These are phyloP conservation scores for Butorides virescens DNA, from an alignment of 2,113 vertebrate species.

Conservation along the genomic window DNA sequence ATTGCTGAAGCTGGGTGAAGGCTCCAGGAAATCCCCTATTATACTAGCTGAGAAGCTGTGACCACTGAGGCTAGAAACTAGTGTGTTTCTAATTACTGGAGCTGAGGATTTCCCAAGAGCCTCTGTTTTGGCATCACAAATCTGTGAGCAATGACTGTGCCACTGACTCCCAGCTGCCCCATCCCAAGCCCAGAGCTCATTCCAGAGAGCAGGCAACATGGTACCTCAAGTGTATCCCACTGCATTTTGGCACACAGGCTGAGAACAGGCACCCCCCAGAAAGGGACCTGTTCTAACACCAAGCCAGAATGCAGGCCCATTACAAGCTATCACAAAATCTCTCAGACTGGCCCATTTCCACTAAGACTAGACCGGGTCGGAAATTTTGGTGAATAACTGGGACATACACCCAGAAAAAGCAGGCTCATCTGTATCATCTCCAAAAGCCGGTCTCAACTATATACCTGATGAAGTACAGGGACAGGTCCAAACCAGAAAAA, in stretches of 20 bases:
- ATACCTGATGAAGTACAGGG: neutral
- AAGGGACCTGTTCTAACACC: neutral
- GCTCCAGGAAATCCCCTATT: neutral
- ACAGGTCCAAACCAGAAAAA: neutral
- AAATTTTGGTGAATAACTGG: neutral
- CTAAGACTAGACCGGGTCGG: neutral
- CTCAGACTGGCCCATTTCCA: neutral
- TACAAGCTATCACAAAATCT: neutral
- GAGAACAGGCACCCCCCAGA: neutral
- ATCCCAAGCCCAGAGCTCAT: neutral
- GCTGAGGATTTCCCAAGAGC: neutral
- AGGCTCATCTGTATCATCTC: neutral
- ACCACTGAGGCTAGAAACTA: neutral
- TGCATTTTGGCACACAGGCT: neutral
- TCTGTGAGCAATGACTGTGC: neutral
- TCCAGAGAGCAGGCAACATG: neutral
- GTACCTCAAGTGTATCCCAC: neutral
- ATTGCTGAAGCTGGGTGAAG: neutral
- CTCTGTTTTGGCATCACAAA: neutral
- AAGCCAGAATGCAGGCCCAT: neutral
- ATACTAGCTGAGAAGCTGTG: neutral
- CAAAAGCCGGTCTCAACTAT: neutral
- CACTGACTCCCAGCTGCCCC: neutral
- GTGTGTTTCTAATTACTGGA: neutral
- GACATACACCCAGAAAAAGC: neutral